Percentiles rank a stretch among this genome's conserved stretches.
Evolutionary conservation across 2,797 vertebrate species (phyloP).

Genomic region (Parauchenoglanis ngamensis): DNA sequence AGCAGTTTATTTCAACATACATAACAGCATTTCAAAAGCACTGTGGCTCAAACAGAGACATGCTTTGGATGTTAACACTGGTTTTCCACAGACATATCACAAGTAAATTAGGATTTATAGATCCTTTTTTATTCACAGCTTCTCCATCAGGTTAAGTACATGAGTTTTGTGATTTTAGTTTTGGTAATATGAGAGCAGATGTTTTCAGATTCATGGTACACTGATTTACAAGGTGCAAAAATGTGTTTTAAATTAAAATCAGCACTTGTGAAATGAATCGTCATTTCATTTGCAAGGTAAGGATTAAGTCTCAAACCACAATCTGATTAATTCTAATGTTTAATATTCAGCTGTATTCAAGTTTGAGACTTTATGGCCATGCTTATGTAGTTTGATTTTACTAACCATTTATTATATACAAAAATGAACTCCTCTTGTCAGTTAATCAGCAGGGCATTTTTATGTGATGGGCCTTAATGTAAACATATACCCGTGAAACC

Average conservation of each 20-base stretch:
- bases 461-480: conserved; percentile 19
- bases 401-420: conserved; percentile 2
- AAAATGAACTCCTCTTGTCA: not conserved
- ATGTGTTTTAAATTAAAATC: not conserved
- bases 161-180: conserved; percentile 4
- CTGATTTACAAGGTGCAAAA: conserved; percentile 33
- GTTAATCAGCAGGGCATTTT: conserved; percentile 22
- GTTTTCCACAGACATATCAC: conserved; percentile 40
- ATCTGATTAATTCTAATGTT: not conserved
- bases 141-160: conserved; percentile 23
- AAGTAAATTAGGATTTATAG: conserved; percentile 26
- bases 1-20: conserved; percentile 49
- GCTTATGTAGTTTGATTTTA: conserved; percentile 5
- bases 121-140: conserved; percentile 37
- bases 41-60: conserved; percentile 39
- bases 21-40: conserved; percentile 45
- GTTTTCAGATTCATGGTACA: conserved; percentile 4
- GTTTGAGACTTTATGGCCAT: not conserved
- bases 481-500: conserved; percentile 32
- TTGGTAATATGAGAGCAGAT: conserved; percentile 8
- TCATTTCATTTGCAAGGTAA: not conserved
- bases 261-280: not conserved
- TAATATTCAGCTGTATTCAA: not conserved
- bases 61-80: conserved; percentile 30
- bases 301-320: not conserved